A percentile compares a stretch with the other conserved stretches of the same genome.
These are phyloP conservation scores for Python bivittatus DNA, from an alignment of 2,113 vertebrate genomes.

Conservation along the genomic window DNA sequence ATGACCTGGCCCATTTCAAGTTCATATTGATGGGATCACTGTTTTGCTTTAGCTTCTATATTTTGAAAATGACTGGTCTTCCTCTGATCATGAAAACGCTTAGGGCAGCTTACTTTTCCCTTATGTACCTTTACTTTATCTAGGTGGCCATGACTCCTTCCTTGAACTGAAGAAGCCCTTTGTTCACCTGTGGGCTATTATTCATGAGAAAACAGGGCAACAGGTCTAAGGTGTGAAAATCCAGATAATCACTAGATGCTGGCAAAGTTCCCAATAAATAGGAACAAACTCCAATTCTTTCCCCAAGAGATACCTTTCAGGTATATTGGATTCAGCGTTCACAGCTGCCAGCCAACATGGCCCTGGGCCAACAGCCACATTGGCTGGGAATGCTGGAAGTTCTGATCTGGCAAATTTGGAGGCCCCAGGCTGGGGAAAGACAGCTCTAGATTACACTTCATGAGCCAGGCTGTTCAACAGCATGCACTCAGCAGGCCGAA, in stretches of 20 bases:
- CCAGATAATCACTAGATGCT: not conserved
- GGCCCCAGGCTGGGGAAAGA: not conserved
- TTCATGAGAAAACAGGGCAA: not conserved
- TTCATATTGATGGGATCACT: not conserved
- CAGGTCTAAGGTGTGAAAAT: not conserved
- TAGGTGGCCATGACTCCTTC: not conserved
- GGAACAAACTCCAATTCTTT: not conserved
- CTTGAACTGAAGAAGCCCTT: not conserved
- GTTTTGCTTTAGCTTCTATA: not conserved
- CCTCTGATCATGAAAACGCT: not conserved
- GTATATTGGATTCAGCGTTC: not conserved
- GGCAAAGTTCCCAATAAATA: not conserved
- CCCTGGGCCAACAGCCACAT: not conserved
- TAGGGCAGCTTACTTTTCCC: not conserved
- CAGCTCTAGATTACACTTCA: not conserved
- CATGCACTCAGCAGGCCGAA: not conserved
- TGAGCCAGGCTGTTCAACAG: constrained; percentile 3
- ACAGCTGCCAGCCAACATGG: not conserved
- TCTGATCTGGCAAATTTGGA: not conserved
- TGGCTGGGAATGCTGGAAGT: not conserved
- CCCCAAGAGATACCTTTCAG: not conserved
- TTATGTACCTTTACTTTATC: not conserved
- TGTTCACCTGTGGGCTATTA: not conserved
- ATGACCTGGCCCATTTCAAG: not conserved
- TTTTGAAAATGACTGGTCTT: not conserved